Percentiles rank a stretch among this genome's conserved stretches.
phyloP scores from a whole-genome alignment of 2,888 invertebrate genomes.

The Trachelus stipa region DNA sequence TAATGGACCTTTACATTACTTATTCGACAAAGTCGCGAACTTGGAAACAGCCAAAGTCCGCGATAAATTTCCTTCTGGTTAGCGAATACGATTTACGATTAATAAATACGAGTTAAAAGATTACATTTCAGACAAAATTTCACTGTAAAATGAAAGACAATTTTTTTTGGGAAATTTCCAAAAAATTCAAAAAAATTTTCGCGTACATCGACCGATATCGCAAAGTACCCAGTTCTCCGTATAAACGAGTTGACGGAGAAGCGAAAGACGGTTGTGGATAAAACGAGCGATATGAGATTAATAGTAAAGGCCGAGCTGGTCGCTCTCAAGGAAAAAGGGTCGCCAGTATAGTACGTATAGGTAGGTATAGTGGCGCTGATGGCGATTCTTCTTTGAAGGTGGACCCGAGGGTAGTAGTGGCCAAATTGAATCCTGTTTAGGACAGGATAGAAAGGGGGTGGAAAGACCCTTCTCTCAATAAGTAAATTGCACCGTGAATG shows the following conservation, averaged over 20 bases:
- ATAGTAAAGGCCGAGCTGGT: slow-evolving; percentile 56
- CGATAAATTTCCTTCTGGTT: neutral
- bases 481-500: slow-evolving; percentile 54
- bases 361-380: slow-evolving; percentile 44
- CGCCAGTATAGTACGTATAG: slow-evolving; percentile 27
- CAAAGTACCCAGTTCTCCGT: neutral
- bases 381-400: slow-evolving; percentile 66
- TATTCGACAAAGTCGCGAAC: slow-evolving; percentile 57
- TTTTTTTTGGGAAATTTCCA: accelerated
- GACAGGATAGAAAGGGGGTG: slow-evolving; percentile 48
- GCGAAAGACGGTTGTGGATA: slow-evolving; percentile 47
- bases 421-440: slow-evolving; percentile 67
- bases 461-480: slow-evolving; percentile 50
- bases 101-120: neutral
- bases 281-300: slow-evolving; percentile 67
- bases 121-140: neutral
- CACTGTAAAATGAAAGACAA: neutral
- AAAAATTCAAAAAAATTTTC: neutral
- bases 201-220: slow-evolving; percentile 19
- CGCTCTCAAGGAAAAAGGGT: slow-evolving; percentile 25
- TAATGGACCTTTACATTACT: slow-evolving; percentile 66
- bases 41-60: slow-evolving; percentile 18
- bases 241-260: slow-evolving; percentile 49
- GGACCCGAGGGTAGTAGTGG: slow-evolving; percentile 60
- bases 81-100: too few relatives aligned